Base-by-base conservation (phyloP, 53 echinoderm and acorn worm genomes). In the Echinarachnius parma region DNA sequence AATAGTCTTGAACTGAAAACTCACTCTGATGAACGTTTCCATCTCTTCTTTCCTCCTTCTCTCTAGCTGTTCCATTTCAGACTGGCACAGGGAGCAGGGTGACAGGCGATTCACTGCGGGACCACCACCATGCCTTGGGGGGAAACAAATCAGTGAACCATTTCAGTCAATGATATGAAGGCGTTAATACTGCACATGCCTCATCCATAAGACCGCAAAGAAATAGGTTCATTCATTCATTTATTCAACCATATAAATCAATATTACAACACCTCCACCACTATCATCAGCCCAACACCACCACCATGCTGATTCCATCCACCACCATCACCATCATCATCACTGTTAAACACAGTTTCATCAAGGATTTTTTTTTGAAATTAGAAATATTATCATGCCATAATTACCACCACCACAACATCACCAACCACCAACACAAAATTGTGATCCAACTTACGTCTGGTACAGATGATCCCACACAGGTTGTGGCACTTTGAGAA, bases 101-200 rank as follows among this genome's bases (percentile, higher is more conserved):
- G 78, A 79, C 21, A 94, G 84, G 48, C 91, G 87, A 83, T 90
- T 94, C 28, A 94, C 90, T 0, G 90, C 90, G 24, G 94, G 94
- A 3, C 94, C 94, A 44, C 94, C 94, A 21, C 94, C 95, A 64
- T 76, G 91, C 77, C 95, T 94, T n/a, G n/a, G n/a, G n/a, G n/a
- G n/a, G n/a, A n/a, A n/a, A n/a, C n/a, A n/a, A n/a, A n/a, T n/a
- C n/a, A n/a, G n/a, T n/a, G n/a, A n/a, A n/a, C n/a, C n/a, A n/a
- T n/a, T n/a, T n/a, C n/a, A n/a, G n/a, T n/a, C n/a, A n/a, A n/a
- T n/a, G n/a, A n/a, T n/a, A n/a, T n/a, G n/a, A n/a, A n/a, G n/a
- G n/a, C n/a, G n/a, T n/a, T n/a, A n/a, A n/a, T n/a, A n/a, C n/a
- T n/a, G n/a, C n/a, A n/a, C n/a, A n/a, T n/a, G n/a, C n/a, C n/a